Percentiles rank a stretch among this genome's conserved stretches.
phyloP scores from a whole-genome alignment of 2,888 invertebrate species.

The Melanostoma mellinum region DNA sequence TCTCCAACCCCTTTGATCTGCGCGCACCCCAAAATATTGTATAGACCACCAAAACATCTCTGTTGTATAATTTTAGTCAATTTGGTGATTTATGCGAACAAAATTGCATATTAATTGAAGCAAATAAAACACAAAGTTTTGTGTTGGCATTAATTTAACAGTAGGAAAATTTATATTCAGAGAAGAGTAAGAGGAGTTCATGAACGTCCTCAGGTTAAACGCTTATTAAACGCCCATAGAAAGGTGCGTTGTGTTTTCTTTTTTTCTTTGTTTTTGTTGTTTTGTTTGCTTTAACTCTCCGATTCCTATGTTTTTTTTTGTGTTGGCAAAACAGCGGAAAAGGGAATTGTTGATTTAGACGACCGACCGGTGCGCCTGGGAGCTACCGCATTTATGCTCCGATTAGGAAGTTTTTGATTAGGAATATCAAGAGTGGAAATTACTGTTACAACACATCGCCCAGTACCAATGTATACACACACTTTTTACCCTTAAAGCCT shows the following conservation, averaged over 20 bases:
- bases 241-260: constrained; percentile 15
- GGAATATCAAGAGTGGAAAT: not conserved
- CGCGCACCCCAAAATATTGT: not conserved
- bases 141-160: constrained; percentile 56
- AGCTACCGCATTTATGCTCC: constrained; percentile 12
- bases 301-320: not conserved
- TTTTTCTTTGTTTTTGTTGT: too few relatives aligned
- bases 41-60: constrained; percentile 13
- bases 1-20: too few relatives aligned
- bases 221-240: constrained; percentile 29
- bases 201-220: constrained; percentile 39
- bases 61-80: constrained; percentile 35
- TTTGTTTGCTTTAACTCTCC: too few relatives aligned
- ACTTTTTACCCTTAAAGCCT: too few relatives aligned
- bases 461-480: too few relatives aligned
- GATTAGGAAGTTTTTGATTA: constrained; percentile 18
- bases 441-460: not conserved
- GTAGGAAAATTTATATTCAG: constrained; percentile 49
- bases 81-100: constrained; percentile 56
- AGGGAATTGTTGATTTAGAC: constrained; percentile 9
- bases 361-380: not conserved
- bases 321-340: not conserved
- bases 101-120: constrained; percentile 65
- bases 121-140: constrained; percentile 59
- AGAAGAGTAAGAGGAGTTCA: constrained; percentile 10